A percentile compares a stretch with the other conserved stretches of the same genome.
phyloP scores from a whole-genome alignment of 2,113 vertebrate genomes.

The Pycnonotus jocosus region DNA sequence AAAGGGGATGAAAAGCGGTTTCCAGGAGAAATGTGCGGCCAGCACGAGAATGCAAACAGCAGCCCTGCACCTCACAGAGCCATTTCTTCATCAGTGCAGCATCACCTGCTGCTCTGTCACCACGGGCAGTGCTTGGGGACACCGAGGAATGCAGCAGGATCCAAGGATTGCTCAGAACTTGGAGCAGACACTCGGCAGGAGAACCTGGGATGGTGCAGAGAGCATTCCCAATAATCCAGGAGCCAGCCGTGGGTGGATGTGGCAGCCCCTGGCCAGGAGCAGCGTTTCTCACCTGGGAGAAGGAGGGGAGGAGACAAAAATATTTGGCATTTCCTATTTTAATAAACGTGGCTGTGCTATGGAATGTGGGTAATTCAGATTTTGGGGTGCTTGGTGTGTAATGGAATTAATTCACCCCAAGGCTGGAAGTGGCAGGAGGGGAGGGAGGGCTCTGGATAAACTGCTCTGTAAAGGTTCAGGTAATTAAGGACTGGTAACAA shows the following conservation, averaged over 20 bases:
- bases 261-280: not conserved
- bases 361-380: not conserved
- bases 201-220: not conserved
- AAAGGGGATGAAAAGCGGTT: not conserved
- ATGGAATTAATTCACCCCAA: not conserved
- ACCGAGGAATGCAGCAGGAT: not conserved
- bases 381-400: not conserved
- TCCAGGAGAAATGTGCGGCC: not conserved
- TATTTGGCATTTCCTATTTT: no score
- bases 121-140: not conserved
- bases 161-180: not conserved
- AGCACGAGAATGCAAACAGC: not conserved
- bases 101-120: conserved; percentile 25
- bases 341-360: not conserved
- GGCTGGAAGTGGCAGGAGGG: not conserved
- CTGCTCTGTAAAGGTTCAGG: not conserved
- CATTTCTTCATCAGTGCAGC: not conserved
- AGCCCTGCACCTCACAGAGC: not conserved
- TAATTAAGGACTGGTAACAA: not conserved
- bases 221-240: not conserved
- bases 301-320: not conserved
- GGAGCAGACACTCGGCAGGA: not conserved
- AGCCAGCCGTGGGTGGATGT: fast-evolving
- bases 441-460: not conserved
- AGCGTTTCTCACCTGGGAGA: not conserved